phyloP scores from a whole-genome alignment of 2,113 vertebrate species.

The Crypturellus undulatus region DNA sequence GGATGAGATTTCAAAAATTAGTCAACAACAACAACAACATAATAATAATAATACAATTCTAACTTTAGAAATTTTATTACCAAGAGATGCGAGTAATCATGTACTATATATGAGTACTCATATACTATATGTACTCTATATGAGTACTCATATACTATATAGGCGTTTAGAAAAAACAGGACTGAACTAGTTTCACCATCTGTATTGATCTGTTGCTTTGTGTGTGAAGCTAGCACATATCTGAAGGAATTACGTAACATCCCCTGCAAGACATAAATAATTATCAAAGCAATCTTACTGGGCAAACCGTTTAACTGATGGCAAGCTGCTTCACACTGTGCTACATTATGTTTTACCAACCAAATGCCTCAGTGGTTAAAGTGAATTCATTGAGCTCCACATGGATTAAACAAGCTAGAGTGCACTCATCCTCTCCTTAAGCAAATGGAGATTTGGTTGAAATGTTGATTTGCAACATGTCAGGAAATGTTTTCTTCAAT shows the following conservation, averaged over 20 bases:
- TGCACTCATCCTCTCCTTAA: constrained; percentile 40
- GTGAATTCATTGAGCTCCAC: constrained; percentile 70
- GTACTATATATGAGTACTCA: neutral
- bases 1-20: neutral
- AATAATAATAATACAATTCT: neutral
- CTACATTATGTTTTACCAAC: constrained; percentile 69
- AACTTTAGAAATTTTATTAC: neutral
- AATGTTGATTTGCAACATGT: constrained; percentile 74
- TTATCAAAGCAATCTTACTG: constrained; percentile 70
- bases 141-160: neutral
- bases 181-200: neutral
- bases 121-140: neutral
- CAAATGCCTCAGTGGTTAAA: constrained; percentile 69
- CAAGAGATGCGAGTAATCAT: neutral
- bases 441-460: constrained; percentile 71
- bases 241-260: constrained; percentile 48
- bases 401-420: constrained; percentile 75
- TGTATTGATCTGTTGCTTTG: neutral
- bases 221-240: neutral
- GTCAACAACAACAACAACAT: neutral
- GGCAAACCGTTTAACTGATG: constrained; percentile 59
- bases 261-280: constrained; percentile 56
- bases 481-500: constrained; percentile 79
- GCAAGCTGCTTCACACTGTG: constrained; percentile 65
- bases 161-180: neutral